Base-by-base conservation (phyloP, 2,113 vertebrate species). In the Ciconia stormi region DNA sequence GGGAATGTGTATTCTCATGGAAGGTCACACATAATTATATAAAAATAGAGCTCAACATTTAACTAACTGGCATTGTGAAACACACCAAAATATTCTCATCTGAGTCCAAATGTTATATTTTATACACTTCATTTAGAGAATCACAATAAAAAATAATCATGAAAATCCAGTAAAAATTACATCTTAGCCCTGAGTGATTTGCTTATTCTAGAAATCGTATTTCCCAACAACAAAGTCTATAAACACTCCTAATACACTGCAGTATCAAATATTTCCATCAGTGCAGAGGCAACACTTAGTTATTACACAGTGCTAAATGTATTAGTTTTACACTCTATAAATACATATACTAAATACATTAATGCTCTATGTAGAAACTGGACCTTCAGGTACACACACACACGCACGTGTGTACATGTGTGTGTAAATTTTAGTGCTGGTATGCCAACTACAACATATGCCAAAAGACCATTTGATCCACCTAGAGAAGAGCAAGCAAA, bases 381-480 rank as follows among this genome's bases (percentile, higher is more conserved):
- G 22, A 38, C 50, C 21, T 58, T 70, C 22, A 34, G 16, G 12
- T 16, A 55, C 9, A 21, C 38, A 46, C n/a, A 50, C 14, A 59
- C 3, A 13, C 1, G 0, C 15, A 6, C 4, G 0, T 2, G 10
- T 13, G 19, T 10, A 7, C 2, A 1, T 5, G 14, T 8, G 26
- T 3, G 21, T 16, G 10, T 78, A 26, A 58, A 56, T 44, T 20
- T 76, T 38, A 61, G 14, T 23, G 49, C 66, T 61, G 19, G 42
- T 47, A 6, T 80, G 59, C 23, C 27, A 73, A 59, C 29, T 32
- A 26, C 26, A 56, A 11, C 11, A 10, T 23, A 59, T 16, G 42
- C 22, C 61, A 56, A 69, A 74, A 70, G 18, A 30, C 14, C 25
- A 30, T 65, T 63, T 65, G 56, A 40, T 38, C 18, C 21, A 49